phyloP scores from a whole-genome alignment of 2,113 vertebrate species.

The Carassius carassius region DNA sequence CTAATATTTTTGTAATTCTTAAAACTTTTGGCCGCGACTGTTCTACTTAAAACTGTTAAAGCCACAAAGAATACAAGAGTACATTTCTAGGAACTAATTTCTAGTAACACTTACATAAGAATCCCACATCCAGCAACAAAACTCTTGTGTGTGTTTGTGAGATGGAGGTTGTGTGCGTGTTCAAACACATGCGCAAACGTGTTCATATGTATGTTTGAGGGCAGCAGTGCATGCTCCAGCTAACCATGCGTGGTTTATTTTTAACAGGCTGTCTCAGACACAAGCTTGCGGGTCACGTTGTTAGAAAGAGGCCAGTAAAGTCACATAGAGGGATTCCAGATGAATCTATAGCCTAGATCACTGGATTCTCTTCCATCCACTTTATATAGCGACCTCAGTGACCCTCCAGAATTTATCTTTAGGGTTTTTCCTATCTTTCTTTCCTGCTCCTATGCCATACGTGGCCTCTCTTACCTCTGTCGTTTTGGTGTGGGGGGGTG shows the following conservation, averaged over 20 bases:
- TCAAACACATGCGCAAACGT: neutral
- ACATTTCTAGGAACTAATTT: conserved; percentile 4
- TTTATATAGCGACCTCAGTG: neutral
- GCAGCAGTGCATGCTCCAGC: conserved; percentile 1
- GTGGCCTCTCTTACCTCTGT: neutral
- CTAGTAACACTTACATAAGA: neutral
- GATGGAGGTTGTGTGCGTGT: neutral
- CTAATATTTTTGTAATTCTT: no score
- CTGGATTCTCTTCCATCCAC: neutral
- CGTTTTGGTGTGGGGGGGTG: neutral
- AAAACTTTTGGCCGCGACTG: no score
- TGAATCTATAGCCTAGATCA: neutral
- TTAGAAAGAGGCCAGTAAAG: conserved; percentile 41
- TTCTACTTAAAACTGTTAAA: neutral
- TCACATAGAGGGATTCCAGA: conserved; percentile 29
- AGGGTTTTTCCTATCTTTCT: conserved; percentile 2
- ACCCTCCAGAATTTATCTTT: neutral
- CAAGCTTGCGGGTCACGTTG: conserved; percentile 48
- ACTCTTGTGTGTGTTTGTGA: conserved; percentile 1
- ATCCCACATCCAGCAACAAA: neutral
- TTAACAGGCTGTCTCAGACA: conserved; percentile 41
- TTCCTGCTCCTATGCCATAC: neutral
- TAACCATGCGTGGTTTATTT: conserved; percentile 35
- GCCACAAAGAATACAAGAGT: neutral
- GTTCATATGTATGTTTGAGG: neutral